phyloP scores from a whole-genome alignment of 2,113 vertebrate species.

The Tringa solitaria region DNA sequence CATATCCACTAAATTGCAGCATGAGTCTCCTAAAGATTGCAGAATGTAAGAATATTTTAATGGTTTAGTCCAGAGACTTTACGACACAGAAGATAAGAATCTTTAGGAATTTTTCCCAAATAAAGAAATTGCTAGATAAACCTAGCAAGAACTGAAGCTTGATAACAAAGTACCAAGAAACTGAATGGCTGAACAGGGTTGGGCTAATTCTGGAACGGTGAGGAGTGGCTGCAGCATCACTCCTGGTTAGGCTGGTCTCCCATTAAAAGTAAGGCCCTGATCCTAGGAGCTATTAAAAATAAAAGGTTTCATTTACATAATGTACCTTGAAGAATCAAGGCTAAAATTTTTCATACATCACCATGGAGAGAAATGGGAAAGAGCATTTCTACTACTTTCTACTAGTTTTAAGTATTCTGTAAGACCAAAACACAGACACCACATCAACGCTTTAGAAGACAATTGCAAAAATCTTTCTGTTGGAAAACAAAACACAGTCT shows the following conservation, averaged over 20 bases:
- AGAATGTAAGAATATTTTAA: neutral
- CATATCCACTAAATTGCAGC: neutral
- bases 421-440: neutral
- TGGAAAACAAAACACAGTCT: neutral
- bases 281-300: neutral
- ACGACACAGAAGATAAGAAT: neutral
- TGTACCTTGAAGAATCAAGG: neutral
- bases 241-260: neutral
- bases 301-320: neutral
- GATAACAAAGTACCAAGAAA: neutral
- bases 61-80: neutral
- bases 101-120: neutral
- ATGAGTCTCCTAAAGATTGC: neutral
- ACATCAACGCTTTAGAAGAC: neutral
- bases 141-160: neutral
- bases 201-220: neutral
- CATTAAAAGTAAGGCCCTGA: neutral
- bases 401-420: neutral
- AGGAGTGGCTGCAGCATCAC: neutral
- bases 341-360: neutral
- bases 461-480: neutral
- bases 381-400: neutral
- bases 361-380: neutral
- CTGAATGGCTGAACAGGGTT: neutral
- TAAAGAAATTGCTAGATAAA: neutral